Evolutionary conservation across 2,113 vertebrate genomes (phyloP).

Genomic region (Cacatua alba): DNA sequence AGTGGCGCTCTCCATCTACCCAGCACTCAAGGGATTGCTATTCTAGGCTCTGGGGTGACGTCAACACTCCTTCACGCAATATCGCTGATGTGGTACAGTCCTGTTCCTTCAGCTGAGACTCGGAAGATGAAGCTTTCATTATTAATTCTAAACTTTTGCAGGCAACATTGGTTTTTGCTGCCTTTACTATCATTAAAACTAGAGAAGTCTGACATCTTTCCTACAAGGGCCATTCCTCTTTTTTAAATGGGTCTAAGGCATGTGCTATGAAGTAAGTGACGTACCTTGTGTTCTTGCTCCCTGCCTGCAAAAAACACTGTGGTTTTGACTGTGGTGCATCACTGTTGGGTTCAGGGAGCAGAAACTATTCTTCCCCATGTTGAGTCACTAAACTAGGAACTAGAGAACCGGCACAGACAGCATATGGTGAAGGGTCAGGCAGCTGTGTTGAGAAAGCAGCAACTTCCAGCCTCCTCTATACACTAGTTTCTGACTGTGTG

Average conservation of each 20-base stretch:
- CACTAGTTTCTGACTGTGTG: background rate
- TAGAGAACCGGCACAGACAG: background rate
- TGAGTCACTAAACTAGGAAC: background rate
- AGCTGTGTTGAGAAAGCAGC: background rate
- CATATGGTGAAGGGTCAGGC: background rate
- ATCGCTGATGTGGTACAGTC: background rate
- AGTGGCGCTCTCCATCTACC: slow-evolving; percentile 1
- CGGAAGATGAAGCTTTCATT: background rate
- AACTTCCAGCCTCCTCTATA: background rate
- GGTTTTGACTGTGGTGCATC: background rate
- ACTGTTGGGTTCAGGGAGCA: background rate
- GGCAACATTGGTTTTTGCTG: background rate
- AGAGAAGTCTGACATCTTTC: background rate
- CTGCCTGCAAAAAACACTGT: background rate
- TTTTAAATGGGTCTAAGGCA: background rate
- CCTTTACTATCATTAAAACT: background rate
- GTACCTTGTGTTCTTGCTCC: background rate
- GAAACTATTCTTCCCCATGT: background rate
- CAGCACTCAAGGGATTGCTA: background rate
- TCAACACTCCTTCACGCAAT: background rate
- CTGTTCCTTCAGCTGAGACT: background rate
- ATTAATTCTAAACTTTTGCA: background rate
- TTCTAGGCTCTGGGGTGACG: slow-evolving; percentile 31
- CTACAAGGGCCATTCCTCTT: background rate
- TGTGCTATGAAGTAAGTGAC: background rate